Conservation (phyloP, 2,113 vertebrate genomes). For the Mus spicilegus region DNA sequence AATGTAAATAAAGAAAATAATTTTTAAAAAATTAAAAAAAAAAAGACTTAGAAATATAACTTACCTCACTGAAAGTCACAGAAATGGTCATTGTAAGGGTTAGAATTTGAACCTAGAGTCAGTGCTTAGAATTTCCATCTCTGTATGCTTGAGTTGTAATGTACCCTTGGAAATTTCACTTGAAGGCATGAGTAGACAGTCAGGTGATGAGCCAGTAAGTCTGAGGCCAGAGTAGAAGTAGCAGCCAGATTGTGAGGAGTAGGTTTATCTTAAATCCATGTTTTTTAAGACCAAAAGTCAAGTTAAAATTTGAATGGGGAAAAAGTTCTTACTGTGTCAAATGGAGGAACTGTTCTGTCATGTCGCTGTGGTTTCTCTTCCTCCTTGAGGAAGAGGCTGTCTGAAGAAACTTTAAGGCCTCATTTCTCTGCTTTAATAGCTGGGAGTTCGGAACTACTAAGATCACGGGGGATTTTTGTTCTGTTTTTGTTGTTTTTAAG, state of each 20-base stretch:
- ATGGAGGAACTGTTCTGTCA: neutral
- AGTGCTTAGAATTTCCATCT: neutral
- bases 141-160: neutral
- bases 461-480: neutral
- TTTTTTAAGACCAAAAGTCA: neutral
- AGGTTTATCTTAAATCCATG: neutral
- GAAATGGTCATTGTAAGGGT: neutral
- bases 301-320: neutral
- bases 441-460: slow-evolving; percentile 13
- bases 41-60: neutral
- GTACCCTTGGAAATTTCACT: neutral
- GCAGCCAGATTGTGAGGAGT: neutral
- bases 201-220: neutral
- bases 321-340: neutral
- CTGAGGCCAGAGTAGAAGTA: neutral
- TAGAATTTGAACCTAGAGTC: slow-evolving; percentile 27
- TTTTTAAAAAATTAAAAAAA: neutral
- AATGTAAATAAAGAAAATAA: too few species aligned
- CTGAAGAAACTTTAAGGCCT: slow-evolving; percentile 41
- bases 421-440: neutral
- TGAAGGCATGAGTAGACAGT: neutral
- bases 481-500: neutral
- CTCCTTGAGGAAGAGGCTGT: neutral
- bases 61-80: neutral
- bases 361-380: neutral